Evolutionary conservation across 2,113 vertebrate species (phyloP).

Genomic region (Chionodraco myersi): DNA sequence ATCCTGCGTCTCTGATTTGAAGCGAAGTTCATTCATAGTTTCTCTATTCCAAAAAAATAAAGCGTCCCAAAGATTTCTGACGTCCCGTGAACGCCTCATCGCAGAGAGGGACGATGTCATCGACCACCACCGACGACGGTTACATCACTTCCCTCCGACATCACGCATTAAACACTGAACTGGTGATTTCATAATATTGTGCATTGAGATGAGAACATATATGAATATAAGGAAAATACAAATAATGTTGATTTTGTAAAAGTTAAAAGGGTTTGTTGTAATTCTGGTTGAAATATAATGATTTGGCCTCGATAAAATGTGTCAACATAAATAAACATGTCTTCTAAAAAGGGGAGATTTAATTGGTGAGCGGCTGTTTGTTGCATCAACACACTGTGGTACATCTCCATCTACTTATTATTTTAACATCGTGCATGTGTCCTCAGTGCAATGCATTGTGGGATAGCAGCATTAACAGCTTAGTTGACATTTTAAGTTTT

Average conservation of each 20-base stretch:
- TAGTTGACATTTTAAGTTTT: neutral
- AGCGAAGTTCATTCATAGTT: too few species aligned
- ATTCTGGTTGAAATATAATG: neutral
- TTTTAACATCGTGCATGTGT: too few species aligned
- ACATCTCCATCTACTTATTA: too few species aligned
- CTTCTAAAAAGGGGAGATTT: too few species aligned
- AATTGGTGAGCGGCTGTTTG: neutral
- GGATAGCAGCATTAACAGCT: neutral
- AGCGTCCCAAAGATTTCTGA: neutral
- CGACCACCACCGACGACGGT: neutral
- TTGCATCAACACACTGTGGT: neutral
- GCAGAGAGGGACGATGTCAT: neutral
- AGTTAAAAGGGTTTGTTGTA: neutral
- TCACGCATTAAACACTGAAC: neutral
- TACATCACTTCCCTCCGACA: neutral
- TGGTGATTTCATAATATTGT: neutral
- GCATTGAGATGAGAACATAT: too few species aligned
- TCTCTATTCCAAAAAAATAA: too few species aligned
- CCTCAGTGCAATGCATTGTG: slow-evolving; percentile 2
- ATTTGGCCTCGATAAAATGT: neutral
- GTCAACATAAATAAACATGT: too few species aligned
- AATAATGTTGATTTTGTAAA: too few species aligned
- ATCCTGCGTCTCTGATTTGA: too few species aligned
- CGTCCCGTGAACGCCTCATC: neutral
- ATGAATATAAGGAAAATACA: too few species aligned